Conservation (phyloP, 2,113 vertebrate species). For the Pygoscelis antarcticus region DNA sequence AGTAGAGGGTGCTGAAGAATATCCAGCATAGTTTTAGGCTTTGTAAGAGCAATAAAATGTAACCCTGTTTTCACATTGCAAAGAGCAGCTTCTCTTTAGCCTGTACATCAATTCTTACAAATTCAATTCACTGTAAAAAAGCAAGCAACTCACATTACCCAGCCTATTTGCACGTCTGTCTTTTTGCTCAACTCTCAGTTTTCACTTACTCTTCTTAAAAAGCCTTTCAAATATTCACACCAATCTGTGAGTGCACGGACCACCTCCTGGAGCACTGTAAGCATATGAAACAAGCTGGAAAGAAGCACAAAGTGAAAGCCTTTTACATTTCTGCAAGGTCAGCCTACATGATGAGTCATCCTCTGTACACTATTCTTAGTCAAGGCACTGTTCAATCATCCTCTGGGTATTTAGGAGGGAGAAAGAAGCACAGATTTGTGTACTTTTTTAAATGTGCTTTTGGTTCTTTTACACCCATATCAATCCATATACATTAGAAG, state of each 20-base stretch:
- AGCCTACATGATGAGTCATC: not conserved
- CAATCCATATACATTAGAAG: not conserved
- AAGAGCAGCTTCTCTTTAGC: not conserved
- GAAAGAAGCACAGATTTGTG: not conserved
- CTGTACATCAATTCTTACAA: not conserved
- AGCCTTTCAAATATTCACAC: not conserved
- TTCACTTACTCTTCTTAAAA: not conserved
- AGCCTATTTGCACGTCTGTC: not conserved
- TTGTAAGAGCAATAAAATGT: not conserved
- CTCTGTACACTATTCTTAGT: not conserved
- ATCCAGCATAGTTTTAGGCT: not conserved
- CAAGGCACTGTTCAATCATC: not conserved
- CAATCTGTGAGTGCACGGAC: not conserved
- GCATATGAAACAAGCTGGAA: not conserved
- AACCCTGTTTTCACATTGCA: not conserved
- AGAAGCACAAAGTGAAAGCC: not conserved
- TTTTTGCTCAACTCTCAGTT: not conserved
- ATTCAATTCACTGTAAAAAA: not conserved
- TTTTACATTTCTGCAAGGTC: not conserved
- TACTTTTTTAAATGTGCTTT: not conserved
- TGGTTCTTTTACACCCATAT: not conserved
- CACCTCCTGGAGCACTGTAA: not conserved
- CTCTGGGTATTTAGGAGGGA: not conserved
- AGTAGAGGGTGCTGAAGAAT: not conserved
- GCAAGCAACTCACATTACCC: not conserved